These are phyloP conservation scores for Tinea pellionella DNA, from an alignment of 2,888 invertebrate species.

Conservation along the genomic window DNA sequence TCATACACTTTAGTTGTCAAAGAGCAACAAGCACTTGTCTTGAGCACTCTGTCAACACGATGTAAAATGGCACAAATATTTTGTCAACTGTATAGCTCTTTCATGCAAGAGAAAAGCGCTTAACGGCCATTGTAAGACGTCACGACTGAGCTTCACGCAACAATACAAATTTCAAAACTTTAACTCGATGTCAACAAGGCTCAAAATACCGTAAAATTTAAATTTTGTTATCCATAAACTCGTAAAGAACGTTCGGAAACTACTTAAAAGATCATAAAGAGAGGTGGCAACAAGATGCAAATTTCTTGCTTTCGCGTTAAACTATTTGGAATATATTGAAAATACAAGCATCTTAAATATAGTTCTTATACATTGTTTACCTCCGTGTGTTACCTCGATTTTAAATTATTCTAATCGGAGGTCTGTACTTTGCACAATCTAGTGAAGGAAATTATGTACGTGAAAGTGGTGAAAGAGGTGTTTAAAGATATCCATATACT, in stretches of 20 bases:
- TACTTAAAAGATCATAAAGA: neutral
- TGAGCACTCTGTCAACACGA: neutral
- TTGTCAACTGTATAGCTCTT: neutral
- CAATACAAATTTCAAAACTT: neutral
- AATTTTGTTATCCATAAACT: neutral
- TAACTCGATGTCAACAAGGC: neutral
- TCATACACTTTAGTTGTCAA: neutral
- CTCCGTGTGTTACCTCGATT: too few relatives aligned
- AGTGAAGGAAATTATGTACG: too few relatives aligned
- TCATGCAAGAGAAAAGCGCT: neutral
- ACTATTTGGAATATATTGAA: neutral
- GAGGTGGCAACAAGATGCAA: slow-evolving; percentile 3
- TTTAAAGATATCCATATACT: too few relatives aligned
- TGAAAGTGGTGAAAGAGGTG: too few relatives aligned
- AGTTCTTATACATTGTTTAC: too few relatives aligned
- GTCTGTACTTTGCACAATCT: too few relatives aligned
- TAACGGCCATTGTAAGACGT: neutral
- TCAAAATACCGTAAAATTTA: neutral
- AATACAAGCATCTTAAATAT: too few relatives aligned
- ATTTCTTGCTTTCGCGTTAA: neutral
- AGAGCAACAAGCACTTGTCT: neutral
- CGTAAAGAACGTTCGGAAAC: neutral
- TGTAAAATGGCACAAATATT: slow-evolving; percentile 6
- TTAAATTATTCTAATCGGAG: too few relatives aligned
- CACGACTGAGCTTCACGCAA: neutral